Evolutionary conservation across 2,888 invertebrate genomes (phyloP), one percentile per base, ranked within the genome.

Genomic region (Drepanosiphum platanoidis): DNA sequence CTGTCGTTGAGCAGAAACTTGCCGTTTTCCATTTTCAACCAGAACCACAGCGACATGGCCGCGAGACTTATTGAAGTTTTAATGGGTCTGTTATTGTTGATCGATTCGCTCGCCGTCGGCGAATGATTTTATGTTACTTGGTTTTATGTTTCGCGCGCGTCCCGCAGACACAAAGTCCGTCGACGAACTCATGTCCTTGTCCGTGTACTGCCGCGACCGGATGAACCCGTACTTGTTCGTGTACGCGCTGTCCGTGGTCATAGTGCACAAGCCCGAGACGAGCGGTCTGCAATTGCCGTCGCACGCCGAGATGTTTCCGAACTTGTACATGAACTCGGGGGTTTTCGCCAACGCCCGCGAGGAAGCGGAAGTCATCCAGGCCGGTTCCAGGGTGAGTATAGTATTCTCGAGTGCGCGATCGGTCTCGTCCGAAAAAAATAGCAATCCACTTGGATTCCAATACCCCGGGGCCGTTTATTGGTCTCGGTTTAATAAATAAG

Each of bases 191-290:
- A 90, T 93, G 88, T 93, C 95, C 0, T 92, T 93, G 27, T 92
- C 94, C 74, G 93, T 93, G 15, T 95, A 91, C 88, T 92, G 93
- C 71, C 92, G 95, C 86, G 94, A 94, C 88, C 92, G 94, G 64
- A 90, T 96, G 15, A 96, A 96, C 90, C 93, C 95, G 0, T 93
- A 94, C 87, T 90, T 96, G 87, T 96, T 95, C 90, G 94, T 95
- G 89, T 96, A 96, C 89, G 92, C 93, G 71, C 92, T 93, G 66
- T 93, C 95, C 0, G 94, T 96, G 11, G 94, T 95, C 0, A 90
- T 95, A 32, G 91, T 94, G 88, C 95, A 95, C 90, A 92, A 94
- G 13, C 89, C 90, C 0, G 95, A 95, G 89, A 94, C 95, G 3
- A 92, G 93, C 88, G 92, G 93, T 74, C 88, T 96, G 32, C 91